phyloP scores from a whole-genome alignment of 2,797 vertebrate genomes.

The Alcedo quadribrachys region DNA sequence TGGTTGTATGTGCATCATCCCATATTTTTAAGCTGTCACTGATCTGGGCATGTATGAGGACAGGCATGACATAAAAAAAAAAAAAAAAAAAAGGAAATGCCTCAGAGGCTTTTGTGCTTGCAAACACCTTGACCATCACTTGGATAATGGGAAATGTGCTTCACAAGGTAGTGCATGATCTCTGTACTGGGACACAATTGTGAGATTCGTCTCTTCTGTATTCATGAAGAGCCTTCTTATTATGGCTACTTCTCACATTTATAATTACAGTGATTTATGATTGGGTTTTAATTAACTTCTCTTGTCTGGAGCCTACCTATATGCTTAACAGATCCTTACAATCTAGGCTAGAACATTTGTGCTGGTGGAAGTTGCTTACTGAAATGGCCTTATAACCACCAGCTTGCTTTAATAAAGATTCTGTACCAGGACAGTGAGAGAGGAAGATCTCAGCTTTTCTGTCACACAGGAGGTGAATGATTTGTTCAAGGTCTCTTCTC shows the following conservation, averaged over 20 bases:
- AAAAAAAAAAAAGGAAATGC: not conserved
- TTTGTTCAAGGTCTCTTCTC: not conserved
- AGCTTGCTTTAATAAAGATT: not conserved
- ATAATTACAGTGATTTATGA: conserved; percentile 54
- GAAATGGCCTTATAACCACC: not conserved
- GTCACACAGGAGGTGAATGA: not conserved
- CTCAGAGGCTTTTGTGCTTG: not conserved
- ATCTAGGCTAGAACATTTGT: not conserved
- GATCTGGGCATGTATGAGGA: not conserved
- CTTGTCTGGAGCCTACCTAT: conserved; percentile 24
- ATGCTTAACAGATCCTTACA: not conserved
- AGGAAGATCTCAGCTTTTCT: not conserved
- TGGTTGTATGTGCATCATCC: not conserved
- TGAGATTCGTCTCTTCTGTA: conserved; percentile 8
- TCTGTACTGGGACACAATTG: not conserved
- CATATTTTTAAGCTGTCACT: not conserved
- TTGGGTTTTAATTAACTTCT: conserved; percentile 46
- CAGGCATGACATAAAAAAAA: not conserved
- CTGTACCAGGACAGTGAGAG: not conserved
- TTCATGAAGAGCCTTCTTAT: not conserved
- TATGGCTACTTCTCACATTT: conserved; percentile 16
- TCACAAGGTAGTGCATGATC: rapidly evolving
- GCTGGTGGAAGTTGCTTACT: not conserved
- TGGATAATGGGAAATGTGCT: not conserved
- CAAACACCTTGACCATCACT: not conserved